Evolutionary conservation across 2,113 vertebrate species (phyloP), one percentile per base, ranked within the genome.

Genomic region (Trichechus manatus): DNA sequence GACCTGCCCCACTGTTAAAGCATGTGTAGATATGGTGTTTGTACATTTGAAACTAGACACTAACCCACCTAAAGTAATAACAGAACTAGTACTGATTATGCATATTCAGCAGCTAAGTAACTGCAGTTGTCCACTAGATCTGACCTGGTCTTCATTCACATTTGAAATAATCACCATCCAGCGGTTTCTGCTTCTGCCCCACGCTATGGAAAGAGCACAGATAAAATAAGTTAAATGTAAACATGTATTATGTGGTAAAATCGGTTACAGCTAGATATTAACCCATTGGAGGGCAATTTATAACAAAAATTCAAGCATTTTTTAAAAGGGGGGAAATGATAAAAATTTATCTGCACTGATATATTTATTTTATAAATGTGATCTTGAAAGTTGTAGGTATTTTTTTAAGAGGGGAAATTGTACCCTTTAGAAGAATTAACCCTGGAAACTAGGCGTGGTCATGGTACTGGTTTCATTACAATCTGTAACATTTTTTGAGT

Each of bases 271-370:
- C 13, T 88, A 68, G 75, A 22, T 47, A n/a, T n/a, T 82, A 93
- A 53, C 17, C 14, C 10, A 10, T 53, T 63, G 36, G 27, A 56
- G 22, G 39, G 19, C 25, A 53, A 13, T 81, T 15, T 85, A 11
- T 50, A 53, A 75, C n/a, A 96, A 93, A 94, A 89, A n/a, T 61
- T 50, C 6, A 31, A 75, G 31, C n/a, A 20, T 39, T 25, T 87
- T 86, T 87, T 87, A 31, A 20, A 61, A 81, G 7, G 13, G 7
- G 68, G 31, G 15, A 83, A 88, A 23, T 74, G 47, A 68, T 9
- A 81, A 78, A 79, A n/a, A 82, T 80, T 44, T 88, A 63, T 81
- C 87, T 97, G 42, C 31, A 77, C 20, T 92, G 31, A 9, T 64
- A 44, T 53, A 79, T 68, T 91, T 50, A 87, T 36, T 86, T 78